Conservation (phyloP, 1,140 invertebrate genomes). For the Drosophila oshimai region DNA sequence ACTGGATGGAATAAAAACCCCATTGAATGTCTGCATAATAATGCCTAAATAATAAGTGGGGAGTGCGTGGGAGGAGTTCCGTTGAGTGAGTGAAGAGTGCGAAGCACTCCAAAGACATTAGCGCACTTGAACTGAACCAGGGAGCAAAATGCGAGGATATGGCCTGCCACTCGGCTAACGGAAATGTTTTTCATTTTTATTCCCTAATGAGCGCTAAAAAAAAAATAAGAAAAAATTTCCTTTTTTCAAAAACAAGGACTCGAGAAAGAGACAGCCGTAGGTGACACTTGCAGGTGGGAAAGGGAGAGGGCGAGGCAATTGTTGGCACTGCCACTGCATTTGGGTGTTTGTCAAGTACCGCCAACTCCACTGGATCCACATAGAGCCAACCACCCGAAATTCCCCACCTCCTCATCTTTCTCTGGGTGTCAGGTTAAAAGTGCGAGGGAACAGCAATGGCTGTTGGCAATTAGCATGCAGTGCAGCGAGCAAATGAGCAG, state of each 20-base stretch:
- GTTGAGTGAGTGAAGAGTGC: constrained; percentile 62
- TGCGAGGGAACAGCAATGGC: constrained; percentile 1
- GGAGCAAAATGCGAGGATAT: constrained; percentile 60
- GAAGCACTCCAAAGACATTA: constrained; percentile 78
- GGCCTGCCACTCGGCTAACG: constrained; percentile 64
- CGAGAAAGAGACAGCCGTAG: constrained; percentile 2
- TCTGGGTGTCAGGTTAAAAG: constrained; percentile 12
- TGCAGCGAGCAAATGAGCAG: constrained; percentile 60
- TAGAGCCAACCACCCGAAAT: background rate
- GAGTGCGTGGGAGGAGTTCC: no score
- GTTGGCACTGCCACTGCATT: constrained; percentile 58
- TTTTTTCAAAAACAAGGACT: background rate
- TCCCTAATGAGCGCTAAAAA: constrained; percentile 55
- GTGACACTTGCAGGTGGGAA: background rate
- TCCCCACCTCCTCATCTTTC: background rate
- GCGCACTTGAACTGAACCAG: constrained; percentile 69
- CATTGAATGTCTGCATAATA: constrained; percentile 67
- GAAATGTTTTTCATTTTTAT: constrained; percentile 71
- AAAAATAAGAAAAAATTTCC: background rate
- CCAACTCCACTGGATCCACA: constrained; percentile 4
- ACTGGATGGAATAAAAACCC: constrained; percentile 6
- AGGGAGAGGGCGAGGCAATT: background rate
- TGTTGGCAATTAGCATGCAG: constrained; percentile 59
- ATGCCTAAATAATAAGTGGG: constrained; percentile 61
- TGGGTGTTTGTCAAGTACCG: constrained; percentile 71